A percentile compares a stretch with the other conserved stretches of the same genome.
Evolutionary conservation across 2,888 invertebrate species (phyloP).

Genomic region (Hirtodrosophila duncani): DNA sequence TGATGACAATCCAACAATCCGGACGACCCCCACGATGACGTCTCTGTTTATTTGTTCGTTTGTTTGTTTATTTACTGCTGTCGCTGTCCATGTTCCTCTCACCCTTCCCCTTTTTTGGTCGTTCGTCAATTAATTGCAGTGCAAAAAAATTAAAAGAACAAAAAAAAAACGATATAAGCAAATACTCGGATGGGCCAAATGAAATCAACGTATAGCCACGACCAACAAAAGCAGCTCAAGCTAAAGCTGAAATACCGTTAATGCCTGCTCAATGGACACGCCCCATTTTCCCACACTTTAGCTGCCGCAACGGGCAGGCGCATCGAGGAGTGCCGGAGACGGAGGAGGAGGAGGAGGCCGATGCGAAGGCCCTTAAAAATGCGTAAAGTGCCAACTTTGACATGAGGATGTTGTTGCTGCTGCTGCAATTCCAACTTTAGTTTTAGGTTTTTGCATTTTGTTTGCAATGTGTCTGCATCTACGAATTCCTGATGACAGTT

Average conservation of each 20-base stretch:
- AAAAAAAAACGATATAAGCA: slow-evolving; percentile 7
- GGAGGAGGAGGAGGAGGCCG: background rate
- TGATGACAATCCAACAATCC: slow-evolving; percentile 25
- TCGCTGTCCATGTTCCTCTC: slow-evolving; percentile 7
- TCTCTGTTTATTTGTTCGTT: slow-evolving; percentile 48
- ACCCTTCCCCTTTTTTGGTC: slow-evolving; percentile 39
- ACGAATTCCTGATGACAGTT: slow-evolving; percentile 62
- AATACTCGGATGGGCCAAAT: slow-evolving; percentile 35
- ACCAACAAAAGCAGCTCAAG: slow-evolving; percentile 54
- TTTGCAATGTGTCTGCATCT: slow-evolving; percentile 62
- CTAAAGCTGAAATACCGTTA: slow-evolving; percentile 65
- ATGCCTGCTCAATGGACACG: slow-evolving; percentile 65
- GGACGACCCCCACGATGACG: slow-evolving; percentile 35
- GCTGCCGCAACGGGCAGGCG: background rate
- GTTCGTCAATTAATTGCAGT: slow-evolving; percentile 66
- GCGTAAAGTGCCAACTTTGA: slow-evolving; percentile 70
- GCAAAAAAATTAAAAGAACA: slow-evolving; percentile 29
- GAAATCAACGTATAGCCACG: slow-evolving; percentile 48
- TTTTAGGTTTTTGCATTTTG: slow-evolving; percentile 46
- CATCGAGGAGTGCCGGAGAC: background rate
- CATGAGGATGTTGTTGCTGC: slow-evolving; percentile 18
- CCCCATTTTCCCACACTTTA: slow-evolving; percentile 64
- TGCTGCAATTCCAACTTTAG: slow-evolving; percentile 30
- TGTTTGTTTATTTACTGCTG: background rate
- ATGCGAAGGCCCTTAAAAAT: slow-evolving; percentile 51